Percentiles rank a stretch among this genome's conserved stretches.
Conservation (phyloP, 1,140 invertebrate genomes). For the Dinoponera quadriceps region DNA sequence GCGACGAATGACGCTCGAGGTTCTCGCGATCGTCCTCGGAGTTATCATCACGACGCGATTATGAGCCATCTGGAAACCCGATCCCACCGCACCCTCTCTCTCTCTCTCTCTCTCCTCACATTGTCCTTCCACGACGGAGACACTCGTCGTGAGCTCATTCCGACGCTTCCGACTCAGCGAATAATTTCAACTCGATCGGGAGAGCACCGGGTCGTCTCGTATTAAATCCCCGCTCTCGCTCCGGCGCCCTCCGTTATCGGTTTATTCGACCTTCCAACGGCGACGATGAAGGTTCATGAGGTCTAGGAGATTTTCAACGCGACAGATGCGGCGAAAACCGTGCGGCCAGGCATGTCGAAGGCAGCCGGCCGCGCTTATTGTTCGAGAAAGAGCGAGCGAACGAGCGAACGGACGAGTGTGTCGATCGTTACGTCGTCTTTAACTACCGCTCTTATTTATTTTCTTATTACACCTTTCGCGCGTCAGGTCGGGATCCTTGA, state of each 20-base stretch:
- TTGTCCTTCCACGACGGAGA: conserved; percentile 17
- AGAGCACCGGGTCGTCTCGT: not conserved
- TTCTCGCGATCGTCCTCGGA: not conserved
- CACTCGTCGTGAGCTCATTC: conserved; percentile 24
- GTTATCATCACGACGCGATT: conserved; percentile 24
- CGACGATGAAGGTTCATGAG: conserved; percentile 17
- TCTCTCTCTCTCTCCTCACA: too few relatives aligned
- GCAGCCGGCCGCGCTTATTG: not conserved
- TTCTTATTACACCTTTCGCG: conserved; percentile 21
- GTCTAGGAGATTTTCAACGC: not conserved
- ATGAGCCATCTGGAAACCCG: conserved; percentile 5
- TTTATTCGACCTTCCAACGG: conserved; percentile 34
- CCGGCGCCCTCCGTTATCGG: not conserved
- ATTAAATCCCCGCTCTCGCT: conserved; percentile 36
- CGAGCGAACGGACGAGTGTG: not conserved
- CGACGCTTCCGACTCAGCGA: conserved; percentile 31
- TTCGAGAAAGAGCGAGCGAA: not conserved
- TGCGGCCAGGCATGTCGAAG: not conserved
- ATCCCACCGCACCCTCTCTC: not conserved
- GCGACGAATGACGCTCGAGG: not conserved
- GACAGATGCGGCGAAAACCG: not conserved
- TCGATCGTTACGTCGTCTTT: conserved; percentile 22
- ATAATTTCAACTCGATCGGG: conserved; percentile 43
- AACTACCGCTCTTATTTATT: conserved; percentile 35
- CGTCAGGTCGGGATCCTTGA: conserved; percentile 17